Evolutionary conservation across 1,140 invertebrate genomes (phyloP).

Genomic region (Luehdorfia chinensis): DNA sequence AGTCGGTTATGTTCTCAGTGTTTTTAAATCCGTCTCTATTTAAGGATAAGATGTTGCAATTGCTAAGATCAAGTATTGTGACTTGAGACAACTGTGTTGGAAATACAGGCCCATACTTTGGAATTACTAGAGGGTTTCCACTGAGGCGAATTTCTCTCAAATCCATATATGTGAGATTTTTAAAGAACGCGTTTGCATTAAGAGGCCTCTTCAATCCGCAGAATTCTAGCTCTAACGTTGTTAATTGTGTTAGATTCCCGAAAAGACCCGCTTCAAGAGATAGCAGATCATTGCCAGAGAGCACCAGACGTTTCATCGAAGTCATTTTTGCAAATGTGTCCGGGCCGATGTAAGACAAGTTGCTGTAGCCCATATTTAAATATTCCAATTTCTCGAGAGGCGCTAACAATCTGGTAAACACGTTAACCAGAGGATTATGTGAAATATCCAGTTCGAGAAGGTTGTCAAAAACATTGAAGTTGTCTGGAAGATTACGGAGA

Average conservation of each 20-base stretch:
- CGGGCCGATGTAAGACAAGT: constrained; percentile 81
- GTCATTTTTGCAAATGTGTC: constrained; percentile 85
- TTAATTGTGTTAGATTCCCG: constrained; percentile 81
- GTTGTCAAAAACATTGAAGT: constrained; percentile 81
- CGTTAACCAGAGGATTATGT: constrained; percentile 83
- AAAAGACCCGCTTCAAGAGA: constrained; percentile 84
- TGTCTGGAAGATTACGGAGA: constrained; percentile 80
- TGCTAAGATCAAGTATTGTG: constrained; percentile 81
- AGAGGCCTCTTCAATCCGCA: constrained; percentile 81
- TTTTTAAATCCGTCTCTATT: constrained; percentile 80
- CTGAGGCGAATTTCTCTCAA: constrained; percentile 83
- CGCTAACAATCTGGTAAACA: constrained; percentile 82
- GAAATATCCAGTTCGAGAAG: constrained; percentile 83
- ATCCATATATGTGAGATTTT: constrained; percentile 80
- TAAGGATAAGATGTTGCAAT: constrained; percentile 80
- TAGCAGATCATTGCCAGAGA: constrained; percentile 83
- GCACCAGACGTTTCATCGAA: constrained; percentile 80
- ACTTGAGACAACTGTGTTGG: constrained; percentile 81
- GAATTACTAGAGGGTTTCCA: constrained; percentile 82
- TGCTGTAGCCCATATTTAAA: constrained; percentile 86
- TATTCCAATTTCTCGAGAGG: constrained; percentile 82
- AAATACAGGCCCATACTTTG: constrained; percentile 78
- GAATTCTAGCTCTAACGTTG: constrained; percentile 82
- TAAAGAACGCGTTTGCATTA: constrained; percentile 83
- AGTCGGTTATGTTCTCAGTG: constrained; percentile 80